phyloP scores from a whole-genome alignment of 2,888 invertebrate genomes.

The Cephus spinipes region DNA sequence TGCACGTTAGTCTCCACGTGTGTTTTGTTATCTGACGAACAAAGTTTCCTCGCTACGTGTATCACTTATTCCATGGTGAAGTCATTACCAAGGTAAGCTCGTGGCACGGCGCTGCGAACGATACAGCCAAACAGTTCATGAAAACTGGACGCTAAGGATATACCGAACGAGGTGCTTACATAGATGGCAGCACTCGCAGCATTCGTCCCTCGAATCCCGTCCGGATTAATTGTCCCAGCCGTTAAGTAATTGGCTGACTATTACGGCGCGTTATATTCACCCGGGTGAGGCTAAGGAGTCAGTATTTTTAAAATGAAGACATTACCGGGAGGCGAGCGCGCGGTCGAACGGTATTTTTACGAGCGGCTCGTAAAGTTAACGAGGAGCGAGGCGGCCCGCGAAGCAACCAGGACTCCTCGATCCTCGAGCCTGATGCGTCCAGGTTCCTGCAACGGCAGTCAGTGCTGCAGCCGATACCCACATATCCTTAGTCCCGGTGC shows the following conservation, averaged over 20 bases:
- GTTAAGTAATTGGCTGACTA: constrained; percentile 65
- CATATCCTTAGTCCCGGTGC: neutral
- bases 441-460: neutral
- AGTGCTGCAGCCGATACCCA: neutral
- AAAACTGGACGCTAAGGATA: neutral
- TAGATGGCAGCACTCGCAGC: neutral
- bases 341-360: constrained; percentile 64
- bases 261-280: constrained; percentile 64
- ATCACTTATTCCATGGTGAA: neutral
- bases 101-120: neutral
- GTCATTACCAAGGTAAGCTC: neutral
- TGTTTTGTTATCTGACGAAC: constrained; percentile 1
- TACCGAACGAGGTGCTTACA: neutral
- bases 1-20: neutral
- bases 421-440: constrained; percentile 16
- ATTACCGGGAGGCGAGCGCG: constrained; percentile 47
- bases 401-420: constrained; percentile 7
- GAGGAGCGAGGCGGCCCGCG: constrained; percentile 50
- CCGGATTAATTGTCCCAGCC: constrained; percentile 56
- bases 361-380: constrained; percentile 66
- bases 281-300: constrained; percentile 50
- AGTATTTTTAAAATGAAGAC: constrained; percentile 62
- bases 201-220: constrained; percentile 1
- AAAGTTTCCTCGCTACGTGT: neutral
- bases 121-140: neutral